These are phyloP conservation scores for Seriola dumerili DNA, from an alignment of 2,113 vertebrate species.

Conservation along the genomic window DNA sequence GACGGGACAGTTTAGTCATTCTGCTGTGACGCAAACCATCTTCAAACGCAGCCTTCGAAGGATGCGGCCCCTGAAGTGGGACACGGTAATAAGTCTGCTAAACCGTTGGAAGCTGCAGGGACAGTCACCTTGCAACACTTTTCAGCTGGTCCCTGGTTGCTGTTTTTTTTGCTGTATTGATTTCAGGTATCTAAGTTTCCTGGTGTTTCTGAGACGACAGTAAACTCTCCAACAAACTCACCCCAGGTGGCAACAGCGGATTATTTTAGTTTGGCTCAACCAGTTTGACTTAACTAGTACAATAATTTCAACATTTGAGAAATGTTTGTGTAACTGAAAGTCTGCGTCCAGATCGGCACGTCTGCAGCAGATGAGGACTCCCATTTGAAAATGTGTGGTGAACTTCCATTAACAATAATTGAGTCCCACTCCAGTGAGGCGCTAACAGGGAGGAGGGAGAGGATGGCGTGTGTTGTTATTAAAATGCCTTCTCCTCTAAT, in stretches of 20 bases:
- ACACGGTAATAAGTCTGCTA: no score
- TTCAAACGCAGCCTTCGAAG: no score
- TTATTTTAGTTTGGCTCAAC: not conserved
- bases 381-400: conserved; percentile 49
- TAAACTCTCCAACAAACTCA: not conserved
- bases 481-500: conserved; percentile 73
- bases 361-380: conserved; percentile 21
- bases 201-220: not conserved
- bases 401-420: conserved; percentile 79
- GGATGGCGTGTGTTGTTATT: conserved; percentile 69
- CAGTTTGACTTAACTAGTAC: not conserved
- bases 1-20: no score
- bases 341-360: not conserved
- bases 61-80: no score
- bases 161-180: not conserved
- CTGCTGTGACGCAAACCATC: no score
- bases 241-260: not conserved
- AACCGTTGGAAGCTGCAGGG: no score
- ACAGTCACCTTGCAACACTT: no score
- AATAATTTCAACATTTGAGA: not conserved
- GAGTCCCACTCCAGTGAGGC: conserved; percentile 74
- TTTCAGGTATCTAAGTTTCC: not conserved
- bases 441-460: conserved; percentile 40
- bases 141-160: not conserved
- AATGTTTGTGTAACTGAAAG: conserved; percentile 23